Percentiles rank a stretch among this genome's conserved stretches.
phyloP scores from a whole-genome alignment of 1,140 invertebrate species.

The Eurytemora carolleeae region DNA sequence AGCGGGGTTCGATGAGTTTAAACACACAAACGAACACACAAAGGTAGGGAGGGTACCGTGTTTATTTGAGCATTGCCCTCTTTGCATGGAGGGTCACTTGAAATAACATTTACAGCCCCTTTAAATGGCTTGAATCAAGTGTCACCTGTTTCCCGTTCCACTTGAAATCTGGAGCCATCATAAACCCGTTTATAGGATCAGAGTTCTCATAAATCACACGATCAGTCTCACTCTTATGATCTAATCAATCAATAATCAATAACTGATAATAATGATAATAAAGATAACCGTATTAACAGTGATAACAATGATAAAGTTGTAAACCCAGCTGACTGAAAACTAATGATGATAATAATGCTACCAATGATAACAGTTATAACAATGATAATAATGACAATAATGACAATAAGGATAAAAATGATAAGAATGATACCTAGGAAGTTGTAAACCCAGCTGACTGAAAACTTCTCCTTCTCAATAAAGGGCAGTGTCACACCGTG shows the following conservation, averaged over 20 bases:
- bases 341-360: not conserved
- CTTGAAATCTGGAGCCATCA: conserved; percentile 76
- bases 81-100: too few species aligned
- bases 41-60: too few species aligned
- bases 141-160: conserved; percentile 57
- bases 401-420: not conserved
- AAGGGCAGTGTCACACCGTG: conserved; percentile 26
- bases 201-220: conserved; percentile 63
- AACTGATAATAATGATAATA: not conserved
- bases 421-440: conserved; percentile 45
- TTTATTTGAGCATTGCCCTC: too few species aligned
- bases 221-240: conserved; percentile 41
- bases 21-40: too few species aligned
- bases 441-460: conserved; percentile 82
- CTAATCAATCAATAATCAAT: not conserved
- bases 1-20: too few species aligned
- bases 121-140: too few species aligned
- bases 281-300: not conserved
- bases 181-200: conserved; percentile 57
- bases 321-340: not conserved
- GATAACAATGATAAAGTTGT: not conserved
- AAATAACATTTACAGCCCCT: too few species aligned
- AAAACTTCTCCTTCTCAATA: conserved; percentile 15
- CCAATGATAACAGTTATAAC: not conserved
- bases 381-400: not conserved